Conservation (phyloP, 2,797 vertebrate species). For the Astyanax mexicanus region DNA sequence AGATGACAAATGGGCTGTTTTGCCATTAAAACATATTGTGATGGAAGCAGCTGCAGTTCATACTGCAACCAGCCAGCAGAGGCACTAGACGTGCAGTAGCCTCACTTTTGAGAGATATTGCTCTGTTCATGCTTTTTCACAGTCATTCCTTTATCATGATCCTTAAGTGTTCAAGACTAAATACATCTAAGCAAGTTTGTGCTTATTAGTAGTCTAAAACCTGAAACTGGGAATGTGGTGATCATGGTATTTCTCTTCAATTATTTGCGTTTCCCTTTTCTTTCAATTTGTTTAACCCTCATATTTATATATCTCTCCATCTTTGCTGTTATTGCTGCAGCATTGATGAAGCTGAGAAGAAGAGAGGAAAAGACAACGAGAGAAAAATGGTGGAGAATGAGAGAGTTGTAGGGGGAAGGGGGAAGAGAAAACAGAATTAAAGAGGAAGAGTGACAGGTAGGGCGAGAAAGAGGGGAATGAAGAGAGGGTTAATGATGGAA, state of each 20-base stretch:
- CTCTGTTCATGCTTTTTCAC: too few relatives aligned
- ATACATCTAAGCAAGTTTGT: neutral
- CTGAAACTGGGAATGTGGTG: conserved; percentile 24
- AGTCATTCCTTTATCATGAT: too few relatives aligned
- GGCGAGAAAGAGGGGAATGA: conserved; percentile 22
- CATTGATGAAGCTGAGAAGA: conserved; percentile 58
- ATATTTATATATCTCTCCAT: conserved; percentile 28
- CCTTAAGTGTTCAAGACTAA: too few relatives aligned
- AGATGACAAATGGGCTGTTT: too few relatives aligned
- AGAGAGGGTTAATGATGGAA: conserved; percentile 19
- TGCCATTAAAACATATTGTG: too few relatives aligned
- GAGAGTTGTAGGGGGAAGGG: conserved; percentile 38
- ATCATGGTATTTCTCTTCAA: conserved; percentile 23
- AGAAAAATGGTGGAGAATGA: neutral
- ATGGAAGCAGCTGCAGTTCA: too few relatives aligned
- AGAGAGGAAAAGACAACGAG: conserved; percentile 32
- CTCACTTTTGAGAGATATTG: too few relatives aligned
- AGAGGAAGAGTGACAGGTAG: conserved; percentile 46
- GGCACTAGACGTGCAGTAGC: too few relatives aligned
- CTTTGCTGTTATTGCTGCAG: conserved; percentile 57
- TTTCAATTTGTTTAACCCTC: conserved; percentile 53
- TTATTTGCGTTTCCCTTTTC: conserved; percentile 25
- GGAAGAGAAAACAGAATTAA: conserved; percentile 43
- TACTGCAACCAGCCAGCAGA: too few relatives aligned
- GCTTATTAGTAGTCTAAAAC: conserved; percentile 23